phyloP scores from a whole-genome alignment of 2,797 vertebrate species.

The Otus scops region DNA sequence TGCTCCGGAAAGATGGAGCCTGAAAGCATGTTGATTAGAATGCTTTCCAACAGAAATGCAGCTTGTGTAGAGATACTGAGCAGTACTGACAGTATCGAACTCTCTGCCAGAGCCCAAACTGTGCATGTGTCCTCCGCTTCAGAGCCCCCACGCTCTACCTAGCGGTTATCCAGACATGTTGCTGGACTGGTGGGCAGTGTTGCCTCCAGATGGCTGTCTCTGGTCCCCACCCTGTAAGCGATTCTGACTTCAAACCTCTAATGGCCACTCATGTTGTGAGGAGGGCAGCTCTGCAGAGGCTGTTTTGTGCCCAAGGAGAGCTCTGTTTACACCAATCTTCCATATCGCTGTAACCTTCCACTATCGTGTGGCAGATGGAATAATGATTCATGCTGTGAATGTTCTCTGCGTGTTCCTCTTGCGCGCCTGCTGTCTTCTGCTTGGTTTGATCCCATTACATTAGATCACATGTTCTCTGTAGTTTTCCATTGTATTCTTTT shows the following conservation, averaged over 20 bases:
- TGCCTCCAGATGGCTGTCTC: conserved; percentile 35
- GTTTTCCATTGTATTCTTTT: conserved; percentile 63
- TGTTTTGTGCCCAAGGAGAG: conserved; percentile 46
- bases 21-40: conserved; percentile 9
- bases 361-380: conserved; percentile 61
- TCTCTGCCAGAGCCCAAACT: conserved; percentile 38
- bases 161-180: background rate
- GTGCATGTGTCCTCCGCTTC: conserved; percentile 28
- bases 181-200: conserved; percentile 44
- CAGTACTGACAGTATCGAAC: conserved; percentile 21
- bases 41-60: conserved; percentile 45
- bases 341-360: conserved; percentile 53
- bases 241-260: conserved; percentile 9
- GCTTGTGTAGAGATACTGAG: conserved; percentile 41
- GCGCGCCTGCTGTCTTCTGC: conserved; percentile 63
- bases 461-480: conserved; percentile 57
- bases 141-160: conserved; percentile 22
- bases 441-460: conserved; percentile 65
- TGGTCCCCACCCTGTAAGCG: background rate
- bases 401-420: conserved; percentile 65
- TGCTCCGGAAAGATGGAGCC: conserved; percentile 38
- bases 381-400: conserved; percentile 65
- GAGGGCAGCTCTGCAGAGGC: conserved; percentile 49
- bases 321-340: conserved; percentile 52
- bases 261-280: background rate